Evolutionary conservation across 1,140 invertebrate species (phyloP).

Genomic region (Fopius arisanus): DNA sequence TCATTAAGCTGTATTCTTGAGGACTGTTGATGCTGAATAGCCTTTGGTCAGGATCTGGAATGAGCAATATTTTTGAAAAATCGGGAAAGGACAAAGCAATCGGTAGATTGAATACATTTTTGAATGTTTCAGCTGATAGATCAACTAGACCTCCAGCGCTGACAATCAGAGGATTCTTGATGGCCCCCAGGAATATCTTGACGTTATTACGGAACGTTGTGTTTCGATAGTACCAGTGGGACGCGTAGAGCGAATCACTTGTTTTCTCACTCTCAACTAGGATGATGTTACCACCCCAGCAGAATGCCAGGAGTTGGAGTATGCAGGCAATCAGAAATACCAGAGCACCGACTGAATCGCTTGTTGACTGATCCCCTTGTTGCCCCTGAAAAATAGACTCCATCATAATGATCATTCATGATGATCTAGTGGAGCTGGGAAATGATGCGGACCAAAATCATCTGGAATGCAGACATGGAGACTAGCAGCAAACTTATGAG

Average conservation of each 20-base stretch:
- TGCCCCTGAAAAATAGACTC: not conserved
- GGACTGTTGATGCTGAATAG: not conserved
- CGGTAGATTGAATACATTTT: not conserved
- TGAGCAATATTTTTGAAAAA: not conserved
- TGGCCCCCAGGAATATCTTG: not conserved
- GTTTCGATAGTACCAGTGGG: not conserved
- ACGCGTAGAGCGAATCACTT: not conserved
- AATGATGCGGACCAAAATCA: not conserved
- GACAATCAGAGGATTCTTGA: not conserved
- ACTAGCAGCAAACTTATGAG: not conserved
- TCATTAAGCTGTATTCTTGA: not conserved
- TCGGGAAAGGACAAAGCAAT: not conserved
- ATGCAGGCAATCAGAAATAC: not conserved
- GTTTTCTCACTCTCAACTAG: not conserved
- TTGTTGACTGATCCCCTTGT: not conserved
- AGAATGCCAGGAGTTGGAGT: not conserved
- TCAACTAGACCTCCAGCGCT: not conserved
- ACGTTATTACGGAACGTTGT: not conserved
- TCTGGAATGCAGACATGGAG: not conserved
- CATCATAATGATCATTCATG: not conserved
- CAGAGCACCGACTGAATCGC: not conserved
- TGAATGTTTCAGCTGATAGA: not conserved
- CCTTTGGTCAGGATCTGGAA: not conserved
- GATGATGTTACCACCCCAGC: not conserved
- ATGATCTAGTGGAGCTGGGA: too few relatives aligned